These are phyloP conservation scores for Apocheima hispidaria DNA, from an alignment of 2,888 invertebrate genomes.

Conservation along the genomic window DNA sequence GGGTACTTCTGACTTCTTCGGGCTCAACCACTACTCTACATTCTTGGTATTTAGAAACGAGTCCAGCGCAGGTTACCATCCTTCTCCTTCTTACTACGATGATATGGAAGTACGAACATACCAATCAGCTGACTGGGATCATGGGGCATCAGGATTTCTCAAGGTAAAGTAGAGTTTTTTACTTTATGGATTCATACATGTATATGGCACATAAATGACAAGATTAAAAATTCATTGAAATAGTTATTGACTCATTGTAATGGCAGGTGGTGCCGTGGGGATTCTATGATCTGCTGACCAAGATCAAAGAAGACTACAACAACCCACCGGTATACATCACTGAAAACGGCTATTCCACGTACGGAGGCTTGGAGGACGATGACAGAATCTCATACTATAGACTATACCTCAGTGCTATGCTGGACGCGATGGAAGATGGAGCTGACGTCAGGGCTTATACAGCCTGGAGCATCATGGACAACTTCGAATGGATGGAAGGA, in stretches of 20 bases:
- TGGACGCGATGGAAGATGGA: conserved; percentile 69
- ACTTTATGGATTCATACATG: not conserved
- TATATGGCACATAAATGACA: not conserved
- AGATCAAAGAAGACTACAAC: conserved; percentile 73
- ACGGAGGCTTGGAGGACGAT: conserved; percentile 64
- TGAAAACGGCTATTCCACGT: conserved; percentile 79
- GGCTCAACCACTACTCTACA: conserved; percentile 89
- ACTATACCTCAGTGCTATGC: conserved; percentile 64
- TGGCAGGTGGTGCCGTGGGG: conserved; percentile 81
- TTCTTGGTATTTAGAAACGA: conserved; percentile 67
- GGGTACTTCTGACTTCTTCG: conserved; percentile 88
- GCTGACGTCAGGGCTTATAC: conserved; percentile 78
- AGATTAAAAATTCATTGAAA: not conserved
- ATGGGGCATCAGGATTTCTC: conserved; percentile 37
- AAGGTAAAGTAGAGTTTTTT: conserved; percentile 15
- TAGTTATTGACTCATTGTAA: not conserved
- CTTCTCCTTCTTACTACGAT: conserved; percentile 53
- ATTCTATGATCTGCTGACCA: conserved; percentile 80
- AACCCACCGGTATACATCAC: conserved; percentile 83
- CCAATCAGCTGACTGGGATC: conserved; percentile 43
- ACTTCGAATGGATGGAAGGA: conserved; percentile 86
- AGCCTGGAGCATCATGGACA: conserved; percentile 87
- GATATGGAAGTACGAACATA: conserved; percentile 47
- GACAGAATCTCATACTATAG: conserved; percentile 67
- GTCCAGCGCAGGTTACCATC: conserved; percentile 43